Percentiles rank a stretch among this genome's conserved stretches.
Evolutionary conservation across 2,113 vertebrate genomes (phyloP).

Genomic region (Phylloscopus whistleri): DNA sequence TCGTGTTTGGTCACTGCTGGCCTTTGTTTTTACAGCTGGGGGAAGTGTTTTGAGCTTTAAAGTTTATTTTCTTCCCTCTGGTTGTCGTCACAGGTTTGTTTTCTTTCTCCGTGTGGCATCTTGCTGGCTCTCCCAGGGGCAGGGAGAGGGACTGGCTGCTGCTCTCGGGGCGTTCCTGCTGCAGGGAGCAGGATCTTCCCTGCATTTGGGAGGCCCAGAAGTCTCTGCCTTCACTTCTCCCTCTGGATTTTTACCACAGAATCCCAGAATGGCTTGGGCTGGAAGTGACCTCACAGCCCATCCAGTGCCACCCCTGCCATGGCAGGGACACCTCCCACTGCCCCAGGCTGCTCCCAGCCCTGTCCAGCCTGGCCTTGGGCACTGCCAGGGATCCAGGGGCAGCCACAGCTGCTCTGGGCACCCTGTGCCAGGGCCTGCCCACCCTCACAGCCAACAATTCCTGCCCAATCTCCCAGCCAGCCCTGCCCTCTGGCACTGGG

Average conservation of each 20-base stretch:
- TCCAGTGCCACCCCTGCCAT: rapidly evolving
- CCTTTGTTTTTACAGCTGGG: constrained; percentile 69
- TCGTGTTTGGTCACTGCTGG: constrained; percentile 35
- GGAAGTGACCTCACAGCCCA: rapidly evolving
- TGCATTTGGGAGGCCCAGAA: rapidly evolving
- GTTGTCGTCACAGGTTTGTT: constrained; percentile 59
- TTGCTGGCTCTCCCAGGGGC: constrained; percentile 8
- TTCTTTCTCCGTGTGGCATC: constrained; percentile 42
- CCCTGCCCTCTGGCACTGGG: too few species aligned
- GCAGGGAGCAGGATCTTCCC: neutral
- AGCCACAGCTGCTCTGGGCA: too few species aligned
- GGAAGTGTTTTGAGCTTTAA: constrained; percentile 56
- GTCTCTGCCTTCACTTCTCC: neutral
- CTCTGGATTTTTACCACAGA: neutral
- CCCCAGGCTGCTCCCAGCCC: too few species aligned
- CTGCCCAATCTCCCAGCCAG: too few species aligned
- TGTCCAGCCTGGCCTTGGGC: too few species aligned
- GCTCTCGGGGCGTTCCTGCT: neutral
- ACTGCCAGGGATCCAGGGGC: too few species aligned
- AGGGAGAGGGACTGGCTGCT: neutral
- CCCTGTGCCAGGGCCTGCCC: too few species aligned
- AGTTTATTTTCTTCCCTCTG: constrained; percentile 61
- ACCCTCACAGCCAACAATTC: too few species aligned
- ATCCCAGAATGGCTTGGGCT: neutral
- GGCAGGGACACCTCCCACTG: neutral